phyloP scores from a whole-genome alignment of 2,888 invertebrate genomes.

The Drosophila borborema region DNA sequence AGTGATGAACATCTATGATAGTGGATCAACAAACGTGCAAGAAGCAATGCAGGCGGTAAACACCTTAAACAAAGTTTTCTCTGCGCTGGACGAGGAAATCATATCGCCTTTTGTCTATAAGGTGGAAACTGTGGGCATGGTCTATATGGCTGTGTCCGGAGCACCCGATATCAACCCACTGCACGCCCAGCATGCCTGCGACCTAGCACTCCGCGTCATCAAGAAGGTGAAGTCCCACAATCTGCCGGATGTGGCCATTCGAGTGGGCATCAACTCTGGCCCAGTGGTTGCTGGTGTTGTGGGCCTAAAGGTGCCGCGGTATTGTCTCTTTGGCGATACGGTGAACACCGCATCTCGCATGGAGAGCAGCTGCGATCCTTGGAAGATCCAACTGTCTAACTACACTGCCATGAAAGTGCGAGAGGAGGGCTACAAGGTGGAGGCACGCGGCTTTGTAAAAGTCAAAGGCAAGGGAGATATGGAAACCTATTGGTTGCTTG shows the following conservation, averaged over 20 bases:
- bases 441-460: conserved; percentile 90
- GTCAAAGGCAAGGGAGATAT: conserved; percentile 96
- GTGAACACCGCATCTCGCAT: conserved; percentile 96
- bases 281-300: conserved; percentile 95
- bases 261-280: conserved; percentile 91
- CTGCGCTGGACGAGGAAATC: conserved; percentile 93
- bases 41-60: conserved; percentile 92
- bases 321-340: conserved; percentile 95
- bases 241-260: conserved; percentile 88
- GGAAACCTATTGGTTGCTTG: conserved; percentile 93
- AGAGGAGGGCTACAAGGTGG: conserved; percentile 88
- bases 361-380: conserved; percentile 90
- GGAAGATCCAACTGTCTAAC: conserved; percentile 91
- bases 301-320: conserved; percentile 93
- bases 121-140: conserved; percentile 96
- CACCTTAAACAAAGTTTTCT: conserved; percentile 94
- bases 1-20: conserved; percentile 83
- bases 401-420: conserved; percentile 89
- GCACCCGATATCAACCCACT: conserved; percentile 91
- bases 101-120: conserved; percentile 95
- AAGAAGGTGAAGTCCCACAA: conserved; percentile 89
- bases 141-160: conserved; percentile 96
- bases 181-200: conserved; percentile 92
- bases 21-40: conserved; percentile 82
- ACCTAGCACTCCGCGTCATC: conserved; percentile 91